Base-by-base conservation (phyloP, 2,888 invertebrate genomes). In the Apotomis capreana region DNA sequence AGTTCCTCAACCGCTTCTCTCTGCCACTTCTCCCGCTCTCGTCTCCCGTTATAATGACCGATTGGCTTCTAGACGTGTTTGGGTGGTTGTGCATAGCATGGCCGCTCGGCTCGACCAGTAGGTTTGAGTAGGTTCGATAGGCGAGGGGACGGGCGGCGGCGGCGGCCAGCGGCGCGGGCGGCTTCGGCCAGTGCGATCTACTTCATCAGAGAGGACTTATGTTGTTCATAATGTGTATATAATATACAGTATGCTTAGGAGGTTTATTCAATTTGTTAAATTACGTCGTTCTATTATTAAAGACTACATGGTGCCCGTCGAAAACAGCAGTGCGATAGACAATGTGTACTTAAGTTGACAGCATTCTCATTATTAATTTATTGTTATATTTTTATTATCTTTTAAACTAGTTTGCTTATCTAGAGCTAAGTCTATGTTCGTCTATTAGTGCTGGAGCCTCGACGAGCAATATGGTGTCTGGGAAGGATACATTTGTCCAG, bases 301-400 rank as follows among this genome's bases (percentile, higher is more conserved):
- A 91, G 92, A 93, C 93, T 91, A 89, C 93, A 92, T 92, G 89
- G 91, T 92, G 92, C 92, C 92, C 92, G 92, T 93, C 93, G 92
- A 92, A 89, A 88, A 78, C 86, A 88, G 86, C 92, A 91, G 92
- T 92, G 92, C 92, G 89, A 90, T 89, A 90, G 90, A 92, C 89
- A 87, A 89, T 89, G 90, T 90, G 92, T 93, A 92, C 93, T 93
- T 93, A 93, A 92, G 92, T 92, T 91, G 92, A 89, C 89, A 89
- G 92, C 92, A 90, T 70, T 75, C 89, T 90, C 87, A 81, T 84
- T 85, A 84, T 89, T 91, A 89, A 91, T 90, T 92, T 92, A 92
- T 92, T 93, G 90, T 92, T 92, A 90, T 92, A 90, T 88, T 91
- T 90, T 90, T 90, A 90, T 89, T 89, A 87, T 90, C 86, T 88